Base-by-base conservation (phyloP, 1,140 invertebrate species). In the Sitodiplosis mosellana region DNA sequence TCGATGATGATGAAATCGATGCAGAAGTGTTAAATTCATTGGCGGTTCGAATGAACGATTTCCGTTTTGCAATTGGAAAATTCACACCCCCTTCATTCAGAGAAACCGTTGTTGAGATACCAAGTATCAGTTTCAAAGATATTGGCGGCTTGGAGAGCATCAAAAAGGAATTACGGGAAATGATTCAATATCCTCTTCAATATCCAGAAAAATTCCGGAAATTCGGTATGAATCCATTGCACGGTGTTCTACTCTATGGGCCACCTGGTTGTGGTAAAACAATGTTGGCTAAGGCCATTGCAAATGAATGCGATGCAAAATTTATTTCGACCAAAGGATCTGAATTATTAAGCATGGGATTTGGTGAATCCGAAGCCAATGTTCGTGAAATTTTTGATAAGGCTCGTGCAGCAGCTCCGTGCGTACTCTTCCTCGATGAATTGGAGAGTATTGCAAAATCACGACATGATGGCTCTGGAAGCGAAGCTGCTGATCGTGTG, bases 171-270 rank as follows among this genome's bases (percentile, higher is more conserved):
- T 70, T 99, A 49, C 95, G 98, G 69, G 93, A 97, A 70, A 70
- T 98, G 60, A 91, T 99, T 37, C 73, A 96, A 75, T 99, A 99
- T 68, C 96, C 96, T 19, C 95, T 99, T 21, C 95, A 99, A 67
- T 93, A 99, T 76, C 96, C 96, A 8, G 96, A 99, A 64, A 99
- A 99, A 70, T 99, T 98, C 75, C 76, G 98, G 54, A 99, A 99
- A 74, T 99, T 99, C 64, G 96, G 96, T 53, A 99, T 27, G 27
- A 93, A 96, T 59, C 95, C 96, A 34, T 97, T 92, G 3, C 82
- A 94, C 55, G 95, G 95, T 50, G 95, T 99, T 11, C 71, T 99
- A 14, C 99, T 99, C 69, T 99, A 99, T 65, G 95, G 95, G 2
- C 94, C 95, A 42, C 93, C 93, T 91, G 93, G 49, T 38, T 50